phyloP scores from a whole-genome alignment of 1,140 invertebrate species.

The Listronotus oregonensis region DNA sequence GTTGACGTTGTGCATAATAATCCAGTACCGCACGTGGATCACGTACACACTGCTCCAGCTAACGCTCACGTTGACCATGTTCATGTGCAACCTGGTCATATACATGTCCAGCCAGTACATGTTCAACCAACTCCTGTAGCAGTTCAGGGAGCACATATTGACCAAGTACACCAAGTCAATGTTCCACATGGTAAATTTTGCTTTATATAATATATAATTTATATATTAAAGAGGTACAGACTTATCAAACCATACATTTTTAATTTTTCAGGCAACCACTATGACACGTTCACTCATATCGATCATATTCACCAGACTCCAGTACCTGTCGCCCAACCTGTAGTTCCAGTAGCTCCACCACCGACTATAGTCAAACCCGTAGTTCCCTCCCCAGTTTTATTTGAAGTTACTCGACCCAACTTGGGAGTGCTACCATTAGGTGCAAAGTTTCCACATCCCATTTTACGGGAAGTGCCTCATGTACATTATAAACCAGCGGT shows the following conservation, averaged over 20 bases:
- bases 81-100: conserved; percentile 2
- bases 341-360: conserved; percentile 23
- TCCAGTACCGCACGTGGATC: conserved; percentile 34
- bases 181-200: conserved; percentile 23
- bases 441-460: conserved; percentile 34
- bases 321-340: conserved; percentile 10
- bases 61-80: conserved; percentile 11
- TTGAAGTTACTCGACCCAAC: conserved; percentile 46
- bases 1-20: conserved; percentile 35
- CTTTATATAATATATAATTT: neutral
- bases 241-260: neutral
- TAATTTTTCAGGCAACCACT: conserved; percentile 30
- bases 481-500: conserved; percentile 17
- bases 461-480: conserved; percentile 31
- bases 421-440: conserved; percentile 44
- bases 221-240: too few species aligned
- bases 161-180: conserved; percentile 33
- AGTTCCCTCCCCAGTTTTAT: conserved; percentile 36
- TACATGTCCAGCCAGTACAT: conserved; percentile 13
- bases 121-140: conserved; percentile 1
- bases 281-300: conserved; percentile 25
- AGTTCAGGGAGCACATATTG: conserved; percentile 20
- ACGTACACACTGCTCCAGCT: conserved; percentile 14
- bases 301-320: conserved; percentile 29
- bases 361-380: conserved; percentile 21